phyloP scores from a whole-genome alignment of 2,888 invertebrate species.

The Heliconius ismenius region DNA sequence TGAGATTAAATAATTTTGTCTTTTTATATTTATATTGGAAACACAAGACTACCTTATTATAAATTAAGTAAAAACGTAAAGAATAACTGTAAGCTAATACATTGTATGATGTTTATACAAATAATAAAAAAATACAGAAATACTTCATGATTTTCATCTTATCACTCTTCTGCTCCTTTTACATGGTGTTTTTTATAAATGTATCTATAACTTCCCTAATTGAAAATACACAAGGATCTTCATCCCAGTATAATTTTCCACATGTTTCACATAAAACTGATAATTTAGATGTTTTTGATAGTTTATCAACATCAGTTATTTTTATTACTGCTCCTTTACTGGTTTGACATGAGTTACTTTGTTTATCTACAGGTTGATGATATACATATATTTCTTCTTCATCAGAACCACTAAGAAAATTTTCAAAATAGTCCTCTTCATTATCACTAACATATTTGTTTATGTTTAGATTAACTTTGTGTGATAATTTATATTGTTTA shows the following conservation, averaged over 20 bases:
- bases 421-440: conserved; percentile 62
- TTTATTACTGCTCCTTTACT: conserved; percentile 80
- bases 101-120: conserved; percentile 20
- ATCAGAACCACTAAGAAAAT: conserved; percentile 72
- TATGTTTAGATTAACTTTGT: conserved; percentile 42
- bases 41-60: not conserved
- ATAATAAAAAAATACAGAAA: conserved; percentile 27
- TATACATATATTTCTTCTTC: conserved; percentile 60
- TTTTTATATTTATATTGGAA: not conserved
- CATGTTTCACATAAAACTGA: conserved; percentile 87
- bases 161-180: conserved; percentile 17
- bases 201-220: conserved; percentile 56
- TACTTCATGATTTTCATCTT: conserved; percentile 26
- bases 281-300: conserved; percentile 71
- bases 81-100: not conserved
- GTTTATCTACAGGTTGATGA: conserved; percentile 51
- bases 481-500: conserved; percentile 52
- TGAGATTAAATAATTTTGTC: not conserved
- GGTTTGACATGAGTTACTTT: conserved; percentile 67
- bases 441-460: conserved; percentile 50
- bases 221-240: conserved; percentile 60
- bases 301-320: conserved; percentile 74
- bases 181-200: conserved; percentile 46
- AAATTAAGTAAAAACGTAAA: conserved; percentile 1
- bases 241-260: conserved; percentile 89